phyloP scores from a whole-genome alignment of 2,888 invertebrate genomes.

The Spilosoma lubricipeda region DNA sequence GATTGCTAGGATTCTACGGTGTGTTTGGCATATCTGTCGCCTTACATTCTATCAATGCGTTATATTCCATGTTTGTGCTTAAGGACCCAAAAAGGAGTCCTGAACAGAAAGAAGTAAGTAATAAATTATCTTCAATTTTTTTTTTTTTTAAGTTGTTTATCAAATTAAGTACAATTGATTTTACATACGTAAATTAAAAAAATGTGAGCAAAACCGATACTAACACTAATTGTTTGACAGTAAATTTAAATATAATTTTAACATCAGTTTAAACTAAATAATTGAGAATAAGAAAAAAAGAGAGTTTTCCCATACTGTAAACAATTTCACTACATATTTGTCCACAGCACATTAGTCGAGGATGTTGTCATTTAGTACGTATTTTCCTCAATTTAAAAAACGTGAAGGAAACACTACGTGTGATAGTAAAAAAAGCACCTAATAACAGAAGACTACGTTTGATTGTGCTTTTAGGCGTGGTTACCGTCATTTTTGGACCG shows the following conservation, averaged over 20 bases:
- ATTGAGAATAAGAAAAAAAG: too few species aligned
- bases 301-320: too few species aligned
- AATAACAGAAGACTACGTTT: conserved; percentile 74
- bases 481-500: conserved; percentile 82
- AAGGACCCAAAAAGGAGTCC: conserved; percentile 85
- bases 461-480: conserved; percentile 72
- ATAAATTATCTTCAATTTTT: not conserved
- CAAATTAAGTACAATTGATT: too few species aligned
- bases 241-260: not conserved
- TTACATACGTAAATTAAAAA: too few species aligned
- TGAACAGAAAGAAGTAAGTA: conserved; percentile 70
- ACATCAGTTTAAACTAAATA: not conserved
- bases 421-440: conserved; percentile 78
- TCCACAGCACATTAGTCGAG: conserved; percentile 68
- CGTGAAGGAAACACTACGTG: conserved; percentile 76
- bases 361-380: conserved; percentile 61
- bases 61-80: conserved; percentile 89
- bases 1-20: conserved; percentile 91
- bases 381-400: conserved; percentile 73
- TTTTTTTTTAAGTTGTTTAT: too few species aligned
- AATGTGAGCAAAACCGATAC: not conserved
- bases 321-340: not conserved
- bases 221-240: not conserved
- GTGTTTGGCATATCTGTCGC: conserved; percentile 89
- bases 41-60: conserved; percentile 88